These are phyloP conservation scores for Dione vanillae DNA, from an alignment of 2,888 invertebrate species.

Conservation along the genomic window DNA sequence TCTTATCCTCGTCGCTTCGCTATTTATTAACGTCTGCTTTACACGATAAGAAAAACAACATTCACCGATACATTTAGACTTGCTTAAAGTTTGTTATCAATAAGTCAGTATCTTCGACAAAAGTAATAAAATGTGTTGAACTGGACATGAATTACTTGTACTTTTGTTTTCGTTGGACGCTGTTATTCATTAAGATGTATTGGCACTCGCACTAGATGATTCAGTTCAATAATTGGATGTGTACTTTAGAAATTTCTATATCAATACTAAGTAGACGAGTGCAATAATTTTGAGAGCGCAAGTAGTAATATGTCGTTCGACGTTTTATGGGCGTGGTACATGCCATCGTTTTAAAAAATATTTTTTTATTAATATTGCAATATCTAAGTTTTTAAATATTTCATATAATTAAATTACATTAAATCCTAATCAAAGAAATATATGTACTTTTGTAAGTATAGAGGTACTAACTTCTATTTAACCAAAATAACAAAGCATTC, in stretches of 20 bases:
- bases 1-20: constrained; percentile 56
- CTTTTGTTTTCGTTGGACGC: constrained; percentile 37
- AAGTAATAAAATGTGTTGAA: constrained; percentile 33
- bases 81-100: constrained; percentile 31
- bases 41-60: constrained; percentile 36
- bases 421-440: too few species aligned
- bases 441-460: too few species aligned
- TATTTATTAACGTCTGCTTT: constrained; percentile 54
- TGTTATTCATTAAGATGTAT: constrained; percentile 42
- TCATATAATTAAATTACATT: too few species aligned
- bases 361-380: too few species aligned
- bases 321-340: background rate
- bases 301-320: constrained; percentile 29
- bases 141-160: constrained; percentile 31
- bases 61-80: constrained; percentile 39
- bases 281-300: constrained; percentile 37
- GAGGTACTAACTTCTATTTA: too few species aligned
- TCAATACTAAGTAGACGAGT: constrained; percentile 28
- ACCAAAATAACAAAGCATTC: background rate
- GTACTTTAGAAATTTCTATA: constrained; percentile 29
- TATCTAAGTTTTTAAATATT: too few species aligned
- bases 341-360: too few species aligned
- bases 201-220: constrained; percentile 37
- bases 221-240: constrained; percentile 33
- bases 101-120: constrained; percentile 32